A percentile compares a stretch with the other conserved stretches of the same genome.
Evolutionary conservation across 2,113 vertebrate genomes (phyloP).

Genomic region (Lasiurus cinereus): DNA sequence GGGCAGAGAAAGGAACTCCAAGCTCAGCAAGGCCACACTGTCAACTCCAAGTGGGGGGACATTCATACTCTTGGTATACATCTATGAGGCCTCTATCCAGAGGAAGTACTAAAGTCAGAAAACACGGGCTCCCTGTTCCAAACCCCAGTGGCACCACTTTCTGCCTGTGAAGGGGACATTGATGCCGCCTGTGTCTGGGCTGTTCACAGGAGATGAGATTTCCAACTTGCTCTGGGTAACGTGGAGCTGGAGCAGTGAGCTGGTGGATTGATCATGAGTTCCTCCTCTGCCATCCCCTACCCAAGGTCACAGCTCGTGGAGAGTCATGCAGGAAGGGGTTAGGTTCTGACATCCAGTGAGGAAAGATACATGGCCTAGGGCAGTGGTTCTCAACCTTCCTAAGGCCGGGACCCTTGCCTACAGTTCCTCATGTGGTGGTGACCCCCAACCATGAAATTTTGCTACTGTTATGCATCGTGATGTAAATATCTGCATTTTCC

Average conservation of each 20-base stretch:
- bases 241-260: neutral
- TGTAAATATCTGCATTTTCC: too few relatives aligned
- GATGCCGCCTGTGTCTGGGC: neutral
- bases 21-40: neutral
- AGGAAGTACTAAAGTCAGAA: constrained; percentile 20
- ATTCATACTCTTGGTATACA: neutral
- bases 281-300: neutral
- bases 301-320: neutral
- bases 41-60: neutral
- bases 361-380: neutral
- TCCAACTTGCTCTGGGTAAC: neutral
- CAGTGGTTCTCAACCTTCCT: too few relatives aligned
- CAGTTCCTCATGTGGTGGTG: too few relatives aligned
- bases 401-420: too few relatives aligned
- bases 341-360: neutral
- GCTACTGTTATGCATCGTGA: too few relatives aligned
- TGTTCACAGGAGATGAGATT: constrained; percentile 22
- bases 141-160: neutral
- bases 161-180: neutral
- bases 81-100: neutral
- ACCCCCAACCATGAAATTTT: too few relatives aligned
- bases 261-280: neutral
- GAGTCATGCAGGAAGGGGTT: neutral
- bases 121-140: neutral
- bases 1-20: neutral